Base-by-base conservation (phyloP, 1,140 invertebrate genomes). In the Diorhabda elongata region DNA sequence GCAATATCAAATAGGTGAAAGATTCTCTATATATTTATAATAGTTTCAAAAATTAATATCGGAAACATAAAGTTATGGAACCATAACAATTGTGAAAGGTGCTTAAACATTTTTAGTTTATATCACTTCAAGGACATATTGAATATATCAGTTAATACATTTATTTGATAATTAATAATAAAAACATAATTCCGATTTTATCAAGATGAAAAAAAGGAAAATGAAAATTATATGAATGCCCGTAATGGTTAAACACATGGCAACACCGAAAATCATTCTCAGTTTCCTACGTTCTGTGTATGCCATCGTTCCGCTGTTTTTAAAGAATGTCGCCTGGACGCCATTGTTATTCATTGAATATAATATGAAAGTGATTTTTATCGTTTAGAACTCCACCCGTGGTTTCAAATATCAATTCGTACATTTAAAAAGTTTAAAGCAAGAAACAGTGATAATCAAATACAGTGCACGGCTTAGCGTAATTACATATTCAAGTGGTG, bases 311-410 rank as follows among this genome's bases (percentile, higher is more conserved):
- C 63, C 5, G 44, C 63, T 52, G n/a, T 42, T 79, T 75, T 76
- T 70, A 74, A 75, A 67, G 60, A 69, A 69, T 74, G 77, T 77
- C 75, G 78, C 78, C 78, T 65, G 72, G 77, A 75, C 75, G 78
- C 78, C 78, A 79, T 79, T 79, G 76, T 79, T 79, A 76, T 77
- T 75, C 63, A 74, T 74, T 74, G 76, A 76, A 74, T 74, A 67
- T 57, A 71, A 59, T 67, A 47, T 71, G 70, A 73, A 69, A 68
- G 11, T 67, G 44, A 44, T 57, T 68, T 63, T 60, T 4, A 52
- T 52, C 6, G 6, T 52, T 8, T 52, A 52, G n/a, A n/a, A 52
- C 6, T 52, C n/a, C 47, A 52, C 42, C 43, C 58, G 44, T 9
- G 57, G 60, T 62, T 66, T 58, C 41, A 66, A 58, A 59, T 44